Evolutionary conservation across 1,140 invertebrate species (phyloP).

Genomic region (Lepidurus apus): DNA sequence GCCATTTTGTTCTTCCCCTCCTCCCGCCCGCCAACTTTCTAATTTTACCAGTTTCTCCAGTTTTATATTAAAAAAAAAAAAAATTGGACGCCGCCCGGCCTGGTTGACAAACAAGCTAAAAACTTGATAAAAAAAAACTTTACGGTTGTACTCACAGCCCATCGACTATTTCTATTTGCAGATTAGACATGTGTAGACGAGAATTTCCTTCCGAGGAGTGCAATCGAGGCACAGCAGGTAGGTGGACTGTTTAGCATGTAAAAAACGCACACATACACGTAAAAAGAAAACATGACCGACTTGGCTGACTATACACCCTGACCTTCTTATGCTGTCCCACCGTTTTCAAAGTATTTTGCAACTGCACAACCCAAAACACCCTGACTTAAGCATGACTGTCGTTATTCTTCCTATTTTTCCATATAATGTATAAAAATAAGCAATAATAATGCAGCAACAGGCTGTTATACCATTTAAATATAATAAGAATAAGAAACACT

Average conservation of each 20-base stretch:
- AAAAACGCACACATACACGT: not conserved
- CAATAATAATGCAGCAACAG: too few species aligned
- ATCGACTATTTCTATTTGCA: slow-evolving; percentile 54
- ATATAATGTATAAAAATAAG: not conserved
- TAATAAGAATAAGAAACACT: too few species aligned
- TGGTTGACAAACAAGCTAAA: not conserved
- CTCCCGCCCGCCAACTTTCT: not conserved
- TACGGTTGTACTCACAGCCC: slow-evolving; percentile 29
- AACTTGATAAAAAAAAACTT: not conserved
- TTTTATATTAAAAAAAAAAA: not conserved
- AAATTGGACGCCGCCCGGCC: not conserved
- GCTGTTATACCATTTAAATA: too few species aligned
- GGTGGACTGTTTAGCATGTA: slow-evolving; percentile 45
- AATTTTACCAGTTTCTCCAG: not conserved
- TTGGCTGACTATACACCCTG: not conserved
- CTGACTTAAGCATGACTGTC: slow-evolving; percentile 14
- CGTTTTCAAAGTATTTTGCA: not conserved
- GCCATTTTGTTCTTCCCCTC: not conserved
- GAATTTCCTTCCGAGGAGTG: slow-evolving; percentile 88
- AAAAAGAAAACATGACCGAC: not conserved
- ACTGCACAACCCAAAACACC: not conserved
- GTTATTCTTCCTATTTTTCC: not conserved
- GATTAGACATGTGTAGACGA: slow-evolving; percentile 97
- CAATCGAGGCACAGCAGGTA: slow-evolving; percentile 97
- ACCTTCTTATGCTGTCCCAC: not conserved